Percentiles rank a stretch among this genome's conserved stretches.
Conservation (phyloP, 1,140 invertebrate species). For the Megalonaias nervosa region DNA sequence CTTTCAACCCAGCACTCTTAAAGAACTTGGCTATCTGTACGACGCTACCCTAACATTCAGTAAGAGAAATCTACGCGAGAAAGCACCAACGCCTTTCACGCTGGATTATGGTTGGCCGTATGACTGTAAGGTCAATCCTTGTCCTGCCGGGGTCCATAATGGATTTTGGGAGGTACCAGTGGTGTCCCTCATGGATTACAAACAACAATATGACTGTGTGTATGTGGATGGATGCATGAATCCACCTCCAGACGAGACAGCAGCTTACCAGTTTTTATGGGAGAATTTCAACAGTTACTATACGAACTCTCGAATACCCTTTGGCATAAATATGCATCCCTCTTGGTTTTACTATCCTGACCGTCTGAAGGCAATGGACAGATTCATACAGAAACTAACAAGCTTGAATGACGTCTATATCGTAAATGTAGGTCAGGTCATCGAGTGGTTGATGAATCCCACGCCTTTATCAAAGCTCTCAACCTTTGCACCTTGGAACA, state of each 20-base stretch:
- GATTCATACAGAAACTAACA: slow-evolving; percentile 50
- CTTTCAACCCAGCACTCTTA: slow-evolving; percentile 47
- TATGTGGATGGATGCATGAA: slow-evolving; percentile 60
- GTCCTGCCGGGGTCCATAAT: slow-evolving; percentile 43
- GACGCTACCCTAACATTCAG: slow-evolving; percentile 54
- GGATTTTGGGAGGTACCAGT: slow-evolving; percentile 61
- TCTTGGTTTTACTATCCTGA: slow-evolving; percentile 55
- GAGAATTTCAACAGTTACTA: slow-evolving; percentile 61
- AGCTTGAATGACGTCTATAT: slow-evolving; percentile 58
- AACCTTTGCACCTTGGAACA: slow-evolving; percentile 46
- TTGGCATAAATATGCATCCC: slow-evolving; percentile 62
- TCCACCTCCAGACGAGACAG: slow-evolving; percentile 45
- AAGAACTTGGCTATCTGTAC: slow-evolving; percentile 48
- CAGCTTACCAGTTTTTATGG: slow-evolving; percentile 54
- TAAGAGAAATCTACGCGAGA: slow-evolving; percentile 40
- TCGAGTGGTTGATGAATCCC: slow-evolving; percentile 61
- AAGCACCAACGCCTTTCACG: slow-evolving; percentile 53
- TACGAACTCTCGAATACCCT: slow-evolving; percentile 47
- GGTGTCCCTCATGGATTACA: slow-evolving; percentile 52
- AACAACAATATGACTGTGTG: slow-evolving; percentile 52
- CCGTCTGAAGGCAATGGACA: slow-evolving; percentile 51
- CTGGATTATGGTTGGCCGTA: slow-evolving; percentile 54
- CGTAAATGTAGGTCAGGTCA: slow-evolving; percentile 48
- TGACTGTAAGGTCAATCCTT: slow-evolving; percentile 50
- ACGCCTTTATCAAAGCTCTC: slow-evolving; percentile 42